Evolutionary conservation across 2,797 vertebrate genomes (phyloP), one percentile per base, ranked within the genome.

Genomic region (Esox lucius): DNA sequence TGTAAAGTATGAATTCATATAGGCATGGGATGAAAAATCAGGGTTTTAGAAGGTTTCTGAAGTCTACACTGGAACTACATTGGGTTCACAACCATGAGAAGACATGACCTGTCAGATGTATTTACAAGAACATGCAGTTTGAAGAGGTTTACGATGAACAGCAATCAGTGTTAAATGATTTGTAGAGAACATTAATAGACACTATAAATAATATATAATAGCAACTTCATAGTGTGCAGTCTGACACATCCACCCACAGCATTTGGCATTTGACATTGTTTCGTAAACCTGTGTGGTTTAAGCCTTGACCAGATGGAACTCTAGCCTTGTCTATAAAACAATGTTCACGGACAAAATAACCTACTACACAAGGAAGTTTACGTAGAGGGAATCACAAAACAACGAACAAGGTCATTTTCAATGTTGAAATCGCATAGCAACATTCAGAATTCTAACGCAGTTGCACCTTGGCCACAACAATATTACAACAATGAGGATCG

Each of bases 41-140:
- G 12, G 42, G 42, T 46, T 46, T 11, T 95, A 80, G n/a, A n/a
- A n/a, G 86, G 28, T 8, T 39, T 39, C 35, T 88, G 51, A 76
- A 72, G 19, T 19, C 53, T 59, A 59, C 16, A 19, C 16, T 33
- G 22, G 22, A 26, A 48, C 74, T 67, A 72, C 5, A 35, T 51
- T 46, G 2, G 15, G 26, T 61, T 46, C 51, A 73, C 33, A 49
- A 31, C 24, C 11, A 64, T 64, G 5, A 31, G 9, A 26, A 26
- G 26, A 64, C 5, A 13, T 31, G 13, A 13, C 8, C 24, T 62
- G 11, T 64, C 9, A 5, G 62, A 26, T 28, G 61, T 64, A 64
- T 28, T 64, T 26, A 16, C 15, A 31, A 64, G 15, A 26, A 31
- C 24, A 26, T 13, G 1, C 9, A 4, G 26, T 64, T 64, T 31